Evolutionary conservation across 2,797 vertebrate genomes (phyloP).

Genomic region (Okamejei kenojei): DNA sequence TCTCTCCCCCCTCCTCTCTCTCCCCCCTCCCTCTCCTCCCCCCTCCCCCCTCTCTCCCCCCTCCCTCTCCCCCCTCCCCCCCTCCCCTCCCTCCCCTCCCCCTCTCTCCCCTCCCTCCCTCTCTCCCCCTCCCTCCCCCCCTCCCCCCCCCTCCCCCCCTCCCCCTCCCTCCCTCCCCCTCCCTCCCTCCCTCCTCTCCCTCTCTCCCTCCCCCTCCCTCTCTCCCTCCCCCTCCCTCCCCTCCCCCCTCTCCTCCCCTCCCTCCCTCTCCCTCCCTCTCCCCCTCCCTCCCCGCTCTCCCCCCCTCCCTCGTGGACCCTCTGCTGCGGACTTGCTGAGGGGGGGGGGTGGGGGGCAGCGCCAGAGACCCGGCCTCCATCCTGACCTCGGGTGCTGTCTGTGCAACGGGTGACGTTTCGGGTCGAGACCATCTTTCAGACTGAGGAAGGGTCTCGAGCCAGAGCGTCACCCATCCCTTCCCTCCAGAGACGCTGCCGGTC

Average conservation of each 20-base stretch:
- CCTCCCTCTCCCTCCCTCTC: background rate
- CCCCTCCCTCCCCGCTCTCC: background rate
- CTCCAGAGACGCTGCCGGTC: too few species aligned
- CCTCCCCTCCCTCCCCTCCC: background rate
- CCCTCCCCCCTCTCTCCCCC: background rate
- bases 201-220: background rate
- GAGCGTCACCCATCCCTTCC: too few species aligned
- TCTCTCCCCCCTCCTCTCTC: background rate
- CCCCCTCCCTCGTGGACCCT: too few species aligned
- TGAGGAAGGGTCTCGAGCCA: too few species aligned
- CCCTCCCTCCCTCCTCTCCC: background rate
- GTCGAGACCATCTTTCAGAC: too few species aligned
- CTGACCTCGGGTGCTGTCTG: too few species aligned
- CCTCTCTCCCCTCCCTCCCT: background rate
- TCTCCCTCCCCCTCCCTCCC: too few species aligned
- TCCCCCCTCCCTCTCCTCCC: background rate
- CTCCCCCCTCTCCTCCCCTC: background rate
- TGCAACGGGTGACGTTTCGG: too few species aligned
- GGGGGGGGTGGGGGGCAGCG: too few species aligned
- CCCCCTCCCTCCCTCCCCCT: slow-evolving; percentile 37
- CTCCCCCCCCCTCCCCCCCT: too few species aligned
- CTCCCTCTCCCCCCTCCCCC: too few species aligned
- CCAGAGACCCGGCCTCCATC: too few species aligned
- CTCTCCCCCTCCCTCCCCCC: background rate
- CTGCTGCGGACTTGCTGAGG: background rate